Base-by-base conservation (phyloP, 2,113 vertebrate species). In the Lamprotornis superbus region DNA sequence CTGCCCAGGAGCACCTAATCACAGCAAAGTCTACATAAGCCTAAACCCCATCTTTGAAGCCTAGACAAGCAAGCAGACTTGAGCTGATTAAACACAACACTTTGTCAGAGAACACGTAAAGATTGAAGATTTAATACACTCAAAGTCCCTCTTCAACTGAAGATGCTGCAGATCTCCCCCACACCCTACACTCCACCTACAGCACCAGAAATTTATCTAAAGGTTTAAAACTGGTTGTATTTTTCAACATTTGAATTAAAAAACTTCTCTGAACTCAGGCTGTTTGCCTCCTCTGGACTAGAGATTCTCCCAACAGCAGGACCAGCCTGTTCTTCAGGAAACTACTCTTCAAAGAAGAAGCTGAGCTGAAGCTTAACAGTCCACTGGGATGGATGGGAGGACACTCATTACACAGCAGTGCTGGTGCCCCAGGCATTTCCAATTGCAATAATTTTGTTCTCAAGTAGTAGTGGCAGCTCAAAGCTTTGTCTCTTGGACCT, bases 161-260 rank as follows among this genome's bases (percentile, higher is more conserved):
- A 20, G 42, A 57, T 0, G 0, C 23, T 14, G 7, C 0, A 0
- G 15, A 46, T 57, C 14, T 30, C 10, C 18, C 24, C 16, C 0
- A 0, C 13, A 5, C 21, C 9, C 25, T 20, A 27, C 18, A 19
- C 2, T 49, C 31, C 23, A 56, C 7, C 11, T 28, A 55, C 15
- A 30, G 37, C 39, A n/a, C 33, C 46, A 79, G 8, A 53, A 87
- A 90, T 35, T 8, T 33, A 63, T 16, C 12, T 5, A 18, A 7
- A 59, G 8, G 53, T 35, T 71, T 77, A 39, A 59, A 79, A 40
- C 5, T 7, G 3, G 4, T 25, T 13, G 0, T 8, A n/a, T 21
- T 35, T 30, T 28, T 13, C 5, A 13, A 50, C 7, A 3, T 25
- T 21, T 33, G 20, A 11, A 60, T 83, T 33, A 40, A 77, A 75